Evolutionary conservation across 2,113 vertebrate genomes (phyloP).

Genomic region (Chinchilla lanigera): DNA sequence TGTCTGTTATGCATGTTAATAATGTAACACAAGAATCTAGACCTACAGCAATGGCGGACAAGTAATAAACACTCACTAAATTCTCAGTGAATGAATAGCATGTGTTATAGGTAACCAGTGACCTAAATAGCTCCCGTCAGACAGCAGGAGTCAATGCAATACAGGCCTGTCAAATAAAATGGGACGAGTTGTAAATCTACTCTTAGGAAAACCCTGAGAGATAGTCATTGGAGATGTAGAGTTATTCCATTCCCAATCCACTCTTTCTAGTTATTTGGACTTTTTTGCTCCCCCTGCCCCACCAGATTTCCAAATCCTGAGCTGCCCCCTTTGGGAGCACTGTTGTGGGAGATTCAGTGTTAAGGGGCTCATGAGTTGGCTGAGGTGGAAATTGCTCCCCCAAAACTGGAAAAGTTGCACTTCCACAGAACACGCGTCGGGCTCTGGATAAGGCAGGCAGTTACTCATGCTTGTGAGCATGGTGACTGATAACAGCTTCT

Average conservation of each 20-base stretch:
- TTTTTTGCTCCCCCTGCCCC: neutral
- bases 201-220: neutral
- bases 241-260: neutral
- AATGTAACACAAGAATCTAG: neutral
- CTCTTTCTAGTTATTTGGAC: neutral
- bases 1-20: neutral
- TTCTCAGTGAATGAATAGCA: neutral
- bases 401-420: slow-evolving; percentile 37
- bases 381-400: neutral
- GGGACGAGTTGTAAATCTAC: neutral
- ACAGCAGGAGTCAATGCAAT: neutral
- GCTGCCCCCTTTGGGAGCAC: neutral
- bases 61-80: neutral
- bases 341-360: neutral
- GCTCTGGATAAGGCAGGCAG: slow-evolving; percentile 47
- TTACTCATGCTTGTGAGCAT: slow-evolving; percentile 49
- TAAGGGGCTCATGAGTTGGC: neutral
- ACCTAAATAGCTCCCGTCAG: neutral
- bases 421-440: neutral
- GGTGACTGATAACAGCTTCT: slow-evolving; percentile 35
- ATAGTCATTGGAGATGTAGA: neutral
- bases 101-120: neutral
- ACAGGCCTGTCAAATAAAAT: neutral
- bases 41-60: neutral
- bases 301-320: slow-evolving; percentile 14